Evolutionary conservation across 2,113 vertebrate species (phyloP), one percentile per base, ranked within the genome.

Genomic region (Gobius niger): DNA sequence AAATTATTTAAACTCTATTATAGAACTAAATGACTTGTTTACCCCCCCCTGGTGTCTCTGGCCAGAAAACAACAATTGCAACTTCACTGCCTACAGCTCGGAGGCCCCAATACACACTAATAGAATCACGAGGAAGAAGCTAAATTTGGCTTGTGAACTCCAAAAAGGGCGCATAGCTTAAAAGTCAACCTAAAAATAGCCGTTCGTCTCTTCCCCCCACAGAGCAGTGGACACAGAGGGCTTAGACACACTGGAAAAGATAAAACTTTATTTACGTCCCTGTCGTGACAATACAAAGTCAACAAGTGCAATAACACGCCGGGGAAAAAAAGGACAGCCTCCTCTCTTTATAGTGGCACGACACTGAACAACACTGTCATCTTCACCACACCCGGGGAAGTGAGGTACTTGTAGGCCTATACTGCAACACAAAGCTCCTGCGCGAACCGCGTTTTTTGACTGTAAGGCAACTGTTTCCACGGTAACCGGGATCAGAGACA

Each of bases 401-500:
- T 87, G 85, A 90, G 81, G 85, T 90, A 89, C 88, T 85, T 57
- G 44, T 46, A 76, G 24, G 24, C 24, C 83, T 82, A 87, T 34
- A 34, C 24, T 34, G 24, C 47, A 90, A 87, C 85, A 89, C 85
- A 87, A 87, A 89, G 86, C 84, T 82, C 89, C 82, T 86, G 89
- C 86, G 82, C 86, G 83, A 87, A 91, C 86, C 88, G 87, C 69
- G 56, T 82, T 82, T 82, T 82, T 88, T 73, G 77, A 90, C 88
- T 89, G 86, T 92, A 92, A 93, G 92, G 91, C 92, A 93, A 91
- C 89, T 85, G 82, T 91, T 90, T 91, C 87, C 83, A 91, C 87
- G 84, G 90, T 85, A 82, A 88, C 88, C 74, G 80, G 80, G 81
- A 18, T 52, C 51, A 18, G 74, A 85, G 77, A 89, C 73, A 75